Evolutionary conservation across 2,797 vertebrate species (phyloP).

Genomic region (Enteromius paludinosus): DNA sequence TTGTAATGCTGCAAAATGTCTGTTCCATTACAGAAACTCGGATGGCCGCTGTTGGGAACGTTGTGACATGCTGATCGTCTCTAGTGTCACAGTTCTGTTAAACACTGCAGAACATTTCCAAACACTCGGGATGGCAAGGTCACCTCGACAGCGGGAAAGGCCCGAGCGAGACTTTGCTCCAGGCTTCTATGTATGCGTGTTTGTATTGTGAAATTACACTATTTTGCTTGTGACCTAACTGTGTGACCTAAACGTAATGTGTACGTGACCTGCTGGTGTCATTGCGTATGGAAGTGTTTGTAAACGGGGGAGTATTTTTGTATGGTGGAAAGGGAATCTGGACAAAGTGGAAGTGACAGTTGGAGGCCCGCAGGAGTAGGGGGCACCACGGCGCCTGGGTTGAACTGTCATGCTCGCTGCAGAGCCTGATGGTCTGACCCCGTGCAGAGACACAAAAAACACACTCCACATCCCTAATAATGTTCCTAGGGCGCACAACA

Average conservation of each 20-base stretch:
- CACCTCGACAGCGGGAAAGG: conserved; percentile 56
- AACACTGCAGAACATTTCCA: conserved; percentile 40
- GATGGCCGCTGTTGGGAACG: conserved; percentile 28
- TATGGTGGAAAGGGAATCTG: conserved; percentile 28
- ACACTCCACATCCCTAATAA: conserved; percentile 21
- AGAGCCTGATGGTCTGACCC: conserved; percentile 37
- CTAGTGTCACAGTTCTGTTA: conserved; percentile 33
- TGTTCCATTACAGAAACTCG: conserved; percentile 21
- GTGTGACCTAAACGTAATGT: conserved; percentile 35
- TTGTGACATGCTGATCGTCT: conserved; percentile 49
- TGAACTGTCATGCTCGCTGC: conserved; percentile 43
- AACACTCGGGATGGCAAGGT: conserved; percentile 50
- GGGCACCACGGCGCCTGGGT: conserved; percentile 30
- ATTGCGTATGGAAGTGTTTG: conserved; percentile 43
- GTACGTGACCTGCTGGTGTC: conserved; percentile 38
- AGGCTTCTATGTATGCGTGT: conserved; percentile 38
- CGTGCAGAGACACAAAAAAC: conserved; percentile 5
- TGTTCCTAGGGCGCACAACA: conserved; percentile 3
- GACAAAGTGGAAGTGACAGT: conserved; percentile 59
- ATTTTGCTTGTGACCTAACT: conserved; percentile 42
- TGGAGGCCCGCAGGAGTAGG: conserved; percentile 31
- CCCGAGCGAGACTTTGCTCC: conserved; percentile 8
- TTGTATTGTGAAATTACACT: conserved; percentile 39
- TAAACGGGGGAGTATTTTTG: conserved; percentile 45
- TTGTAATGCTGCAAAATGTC: conserved; percentile 36